These are phyloP conservation scores for Scaeva pyrastri DNA, from an alignment of 2,888 invertebrate species.

Conservation along the genomic window DNA sequence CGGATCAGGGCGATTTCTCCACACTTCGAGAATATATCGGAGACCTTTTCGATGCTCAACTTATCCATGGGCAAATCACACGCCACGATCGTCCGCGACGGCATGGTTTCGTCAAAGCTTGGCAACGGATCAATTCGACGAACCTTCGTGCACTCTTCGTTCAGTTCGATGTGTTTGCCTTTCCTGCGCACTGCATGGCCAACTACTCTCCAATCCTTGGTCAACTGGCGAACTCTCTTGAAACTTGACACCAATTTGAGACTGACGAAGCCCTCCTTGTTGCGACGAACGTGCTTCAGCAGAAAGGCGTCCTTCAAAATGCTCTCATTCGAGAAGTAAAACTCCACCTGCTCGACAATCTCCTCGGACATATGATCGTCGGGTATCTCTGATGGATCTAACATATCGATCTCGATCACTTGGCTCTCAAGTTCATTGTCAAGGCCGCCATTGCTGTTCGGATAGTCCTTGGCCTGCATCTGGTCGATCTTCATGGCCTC, in stretches of 20 bases:
- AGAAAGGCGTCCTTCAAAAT: constrained; percentile 98
- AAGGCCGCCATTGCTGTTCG: constrained; percentile 54
- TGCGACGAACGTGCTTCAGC: constrained; percentile 96
- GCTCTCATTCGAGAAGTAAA: constrained; percentile 97
- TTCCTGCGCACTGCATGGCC: constrained; percentile 93
- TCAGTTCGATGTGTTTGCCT: constrained; percentile 92
- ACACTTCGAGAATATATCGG: constrained; percentile 93
- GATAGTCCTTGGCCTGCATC: constrained; percentile 63
- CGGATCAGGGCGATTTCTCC: constrained; percentile 96
- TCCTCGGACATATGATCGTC: constrained; percentile 91
- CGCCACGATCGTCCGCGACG: constrained; percentile 95
- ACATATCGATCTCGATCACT: constrained; percentile 81
- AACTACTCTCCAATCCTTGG: constrained; percentile 97
- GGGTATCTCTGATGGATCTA: constrained; percentile 85
- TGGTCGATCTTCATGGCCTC: constrained; percentile 55
- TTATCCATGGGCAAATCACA: constrained; percentile 93
- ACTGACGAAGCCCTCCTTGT: constrained; percentile 98
- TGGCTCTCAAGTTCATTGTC: constrained; percentile 63
- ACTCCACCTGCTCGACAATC: constrained; percentile 95
- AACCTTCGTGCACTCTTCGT: constrained; percentile 95
- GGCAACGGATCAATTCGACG: constrained; percentile 93
- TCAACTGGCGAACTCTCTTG: constrained; percentile 96
- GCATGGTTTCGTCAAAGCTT: constrained; percentile 95
- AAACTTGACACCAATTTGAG: constrained; percentile 97
- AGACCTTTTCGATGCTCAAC: constrained; percentile 95